Base-by-base conservation (phyloP, 2,888 invertebrate species). In the Lamellibrachia columna region DNA sequence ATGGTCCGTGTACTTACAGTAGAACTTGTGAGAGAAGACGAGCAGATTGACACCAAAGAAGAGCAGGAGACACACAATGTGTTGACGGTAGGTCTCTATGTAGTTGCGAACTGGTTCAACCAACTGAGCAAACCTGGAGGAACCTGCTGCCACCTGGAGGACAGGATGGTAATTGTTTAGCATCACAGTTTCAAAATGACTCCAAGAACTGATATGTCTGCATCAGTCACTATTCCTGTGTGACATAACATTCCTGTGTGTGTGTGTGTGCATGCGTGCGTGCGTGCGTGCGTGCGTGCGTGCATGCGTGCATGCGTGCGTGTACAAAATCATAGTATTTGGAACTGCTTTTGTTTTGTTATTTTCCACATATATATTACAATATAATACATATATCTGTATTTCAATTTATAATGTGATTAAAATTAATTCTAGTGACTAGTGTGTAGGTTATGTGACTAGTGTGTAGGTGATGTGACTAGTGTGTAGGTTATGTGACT, bases 1-100 rank as follows among this genome's bases (percentile, higher is more conserved):
- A 55, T 55, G 55, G 55, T 55, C 8, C 55, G 1, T 75, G 75
- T 22, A 75, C 75, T 97, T 96, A 97, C 97, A 97, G 95, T 97
- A 97, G 92, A 97, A 97, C 94, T 97, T 96, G 95, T 97, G 97
- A 0, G 97, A 96, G 95, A 97, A 97, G 93, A 97, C 97, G 22
- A 97, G 97, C 55, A 97, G 93, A 90, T 97, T 95, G 7, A 97
- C 96, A 11, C 97, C 95, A 53, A 97, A 97, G 95, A 97, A 97
- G 53, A 97, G 94, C 52, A 97, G 95, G 8, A 97, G 94, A 97
- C 97, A 97, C 95, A 97, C 97, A 93, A 97, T 97, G 95, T 97
- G 97, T 93, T 97, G 97, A 15, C 97, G 96, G 94, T 97, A 97
- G 94, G 97, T 97, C 95, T 97, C 97, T 53, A 97, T 95, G 94